Evolutionary conservation across 2,888 invertebrate genomes (phyloP).

Genomic region (Rhamnusium bicolor): DNA sequence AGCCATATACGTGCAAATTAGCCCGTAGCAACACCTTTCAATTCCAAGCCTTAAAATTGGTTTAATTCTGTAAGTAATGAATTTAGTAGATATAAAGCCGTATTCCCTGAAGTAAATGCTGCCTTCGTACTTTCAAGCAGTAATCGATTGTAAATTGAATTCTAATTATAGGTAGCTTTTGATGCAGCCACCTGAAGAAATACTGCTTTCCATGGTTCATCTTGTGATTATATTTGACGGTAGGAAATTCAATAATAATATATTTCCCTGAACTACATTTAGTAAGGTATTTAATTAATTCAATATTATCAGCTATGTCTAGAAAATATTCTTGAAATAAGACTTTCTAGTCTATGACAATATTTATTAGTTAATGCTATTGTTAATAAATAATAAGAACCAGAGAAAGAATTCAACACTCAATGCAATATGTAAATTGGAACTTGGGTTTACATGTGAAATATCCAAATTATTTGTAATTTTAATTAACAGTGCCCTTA

Average conservation of each 20-base stretch:
- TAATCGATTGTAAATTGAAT: constrained; percentile 34
- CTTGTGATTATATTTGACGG: neutral
- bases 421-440: too few species aligned
- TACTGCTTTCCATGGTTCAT: neutral
- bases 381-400: too few species aligned
- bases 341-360: too few species aligned
- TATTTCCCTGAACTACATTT: neutral
- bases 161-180: constrained; percentile 23
- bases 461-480: too few species aligned
- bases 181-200: neutral
- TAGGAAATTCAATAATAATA: neutral
- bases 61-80: constrained; percentile 9
- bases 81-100: constrained; percentile 12
- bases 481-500: too few species aligned
- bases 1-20: neutral
- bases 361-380: too few species aligned
- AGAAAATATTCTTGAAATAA: too few species aligned
- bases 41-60: neutral
- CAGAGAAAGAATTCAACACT: too few species aligned
- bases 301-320: too few species aligned
- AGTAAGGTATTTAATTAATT: neutral
- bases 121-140: constrained; percentile 12
- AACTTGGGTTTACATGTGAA: too few species aligned
- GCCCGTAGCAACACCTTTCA: constrained; percentile 2
- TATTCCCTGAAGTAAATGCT: constrained; percentile 4